phyloP scores from a whole-genome alignment of 2,113 vertebrate species.

The Poicephalus meyeri region DNA sequence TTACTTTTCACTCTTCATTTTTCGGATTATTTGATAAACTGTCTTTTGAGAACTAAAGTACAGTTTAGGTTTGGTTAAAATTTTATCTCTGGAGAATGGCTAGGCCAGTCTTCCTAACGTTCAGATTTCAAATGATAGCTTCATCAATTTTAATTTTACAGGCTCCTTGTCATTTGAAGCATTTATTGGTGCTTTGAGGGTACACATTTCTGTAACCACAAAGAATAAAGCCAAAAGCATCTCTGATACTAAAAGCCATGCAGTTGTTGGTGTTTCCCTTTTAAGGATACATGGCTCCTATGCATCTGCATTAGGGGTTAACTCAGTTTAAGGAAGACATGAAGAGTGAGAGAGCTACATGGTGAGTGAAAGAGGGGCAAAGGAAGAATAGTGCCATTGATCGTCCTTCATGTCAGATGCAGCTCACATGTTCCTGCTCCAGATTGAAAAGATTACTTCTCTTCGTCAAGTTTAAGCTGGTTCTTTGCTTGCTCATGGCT shows the following conservation, averaged over 20 bases:
- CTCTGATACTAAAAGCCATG: neutral
- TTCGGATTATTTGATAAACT: neutral
- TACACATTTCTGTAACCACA: neutral
- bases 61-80: neutral
- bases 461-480: neutral
- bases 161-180: neutral
- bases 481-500: neutral
- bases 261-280: neutral
- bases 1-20: neutral
- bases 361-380: neutral
- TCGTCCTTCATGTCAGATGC: neutral
- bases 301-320: neutral
- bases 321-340: neutral
- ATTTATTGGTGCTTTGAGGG: neutral
- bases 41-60: neutral
- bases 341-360: neutral
- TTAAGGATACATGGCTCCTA: neutral
- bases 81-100: neutral
- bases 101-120: neutral
- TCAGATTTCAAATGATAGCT: neutral
- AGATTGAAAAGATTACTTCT: neutral
- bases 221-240: neutral
- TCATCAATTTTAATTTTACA: neutral
- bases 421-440: neutral
- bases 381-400: neutral